These are phyloP conservation scores for Octopus sinensis DNA, from an alignment of 1,140 invertebrate species.

Conservation along the genomic window DNA sequence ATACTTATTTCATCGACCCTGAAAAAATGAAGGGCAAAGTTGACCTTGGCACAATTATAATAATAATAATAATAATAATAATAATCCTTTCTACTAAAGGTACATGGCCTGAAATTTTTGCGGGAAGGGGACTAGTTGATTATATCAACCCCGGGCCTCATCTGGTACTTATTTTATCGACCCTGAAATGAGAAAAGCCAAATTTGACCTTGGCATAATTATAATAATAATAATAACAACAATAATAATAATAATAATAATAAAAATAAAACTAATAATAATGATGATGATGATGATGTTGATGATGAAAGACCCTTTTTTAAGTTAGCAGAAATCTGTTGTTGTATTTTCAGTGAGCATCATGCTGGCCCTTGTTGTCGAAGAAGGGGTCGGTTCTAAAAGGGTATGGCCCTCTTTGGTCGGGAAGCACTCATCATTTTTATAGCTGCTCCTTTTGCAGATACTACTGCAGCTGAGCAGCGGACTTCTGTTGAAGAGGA, in stretches of 20 bases:
- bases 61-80: no score
- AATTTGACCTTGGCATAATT: background rate
- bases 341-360: slow-evolving; percentile 16
- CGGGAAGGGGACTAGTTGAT: no score
- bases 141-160: background rate
- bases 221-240: background rate
- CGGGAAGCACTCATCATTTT: background rate
- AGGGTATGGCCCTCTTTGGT: slow-evolving; percentile 8
- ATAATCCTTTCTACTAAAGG: no score
- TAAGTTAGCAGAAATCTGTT: slow-evolving; percentile 28
- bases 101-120: no score
- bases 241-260: background rate
- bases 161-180: background rate
- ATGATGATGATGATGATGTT: background rate
- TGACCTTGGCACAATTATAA: no score
- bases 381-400: background rate
- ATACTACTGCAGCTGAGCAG: background rate
- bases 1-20: no score
- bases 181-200: background rate
- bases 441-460: background rate
- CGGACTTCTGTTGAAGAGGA: slow-evolving; percentile 27
- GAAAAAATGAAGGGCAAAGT: no score
- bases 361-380: background rate
- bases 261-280: background rate
- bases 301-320: slow-evolving; percentile 16